These are phyloP conservation scores for Trissolcus japonicus DNA, from an alignment of 2,888 invertebrate species.

Conservation along the genomic window DNA sequence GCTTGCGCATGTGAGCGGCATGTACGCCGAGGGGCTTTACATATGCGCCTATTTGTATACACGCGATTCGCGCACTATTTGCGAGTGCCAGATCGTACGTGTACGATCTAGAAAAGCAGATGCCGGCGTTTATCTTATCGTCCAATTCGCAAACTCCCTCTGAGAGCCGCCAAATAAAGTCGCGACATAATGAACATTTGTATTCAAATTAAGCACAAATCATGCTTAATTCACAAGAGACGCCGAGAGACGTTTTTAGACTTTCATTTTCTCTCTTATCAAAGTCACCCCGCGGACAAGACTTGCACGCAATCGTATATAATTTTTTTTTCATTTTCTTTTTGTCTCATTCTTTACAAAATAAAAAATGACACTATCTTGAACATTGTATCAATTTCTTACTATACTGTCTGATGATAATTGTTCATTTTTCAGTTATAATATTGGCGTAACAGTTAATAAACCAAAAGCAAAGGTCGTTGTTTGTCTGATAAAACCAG, in stretches of 20 bases:
- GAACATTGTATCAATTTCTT: too few relatives aligned
- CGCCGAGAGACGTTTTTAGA: constrained; percentile 6
- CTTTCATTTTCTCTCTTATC: constrained; percentile 13
- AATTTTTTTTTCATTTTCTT: too few relatives aligned
- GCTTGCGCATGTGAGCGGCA: constrained; percentile 44
- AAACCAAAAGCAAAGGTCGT: too few relatives aligned
- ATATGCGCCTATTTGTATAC: constrained; percentile 57
- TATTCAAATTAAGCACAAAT: constrained; percentile 47
- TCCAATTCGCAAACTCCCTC: constrained; percentile 18
- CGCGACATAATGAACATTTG: constrained; percentile 49
- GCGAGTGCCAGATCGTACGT: constrained; percentile 55
- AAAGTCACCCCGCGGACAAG: constrained; percentile 5
- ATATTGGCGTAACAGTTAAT: too few relatives aligned
- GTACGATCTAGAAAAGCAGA: constrained; percentile 54
- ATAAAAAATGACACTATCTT: too few relatives aligned
- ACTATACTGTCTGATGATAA: too few relatives aligned
- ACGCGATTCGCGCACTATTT: constrained; percentile 55
- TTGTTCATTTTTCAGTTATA: too few relatives aligned
- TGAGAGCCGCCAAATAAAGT: constrained; percentile 35
- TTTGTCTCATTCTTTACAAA: too few relatives aligned
- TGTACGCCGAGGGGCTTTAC: constrained; percentile 34
- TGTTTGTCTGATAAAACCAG: too few relatives aligned
- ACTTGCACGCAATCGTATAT: not conserved
- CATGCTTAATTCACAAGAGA: constrained; percentile 27
- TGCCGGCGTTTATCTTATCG: constrained; percentile 50